Evolutionary conservation across 1,140 invertebrate species (phyloP), one percentile per base, ranked within the genome.

Genomic region (Lethrus apterus): DNA sequence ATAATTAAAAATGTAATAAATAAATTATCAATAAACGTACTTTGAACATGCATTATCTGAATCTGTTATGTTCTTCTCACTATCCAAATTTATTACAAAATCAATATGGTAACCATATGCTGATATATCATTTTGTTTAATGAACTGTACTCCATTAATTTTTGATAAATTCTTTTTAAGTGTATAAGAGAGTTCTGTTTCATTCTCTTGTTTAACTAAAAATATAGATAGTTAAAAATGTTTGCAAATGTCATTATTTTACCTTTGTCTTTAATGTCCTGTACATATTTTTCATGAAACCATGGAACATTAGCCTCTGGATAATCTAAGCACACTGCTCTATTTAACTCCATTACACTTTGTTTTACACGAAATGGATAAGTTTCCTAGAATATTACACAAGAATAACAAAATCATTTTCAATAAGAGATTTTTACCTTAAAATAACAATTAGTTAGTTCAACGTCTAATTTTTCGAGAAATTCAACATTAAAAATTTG

Each of bases 201-300:
- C 40, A 13, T 29, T 42, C 8, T 26, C 23, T 23, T n/a, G n/a
- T n/a, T n/a, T n/a, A n/a, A n/a, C n/a, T n/a, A n/a, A n/a, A n/a
- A n/a, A n/a, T n/a, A n/a, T n/a, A n/a, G n/a, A n/a, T n/a, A n/a
- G n/a, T n/a, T n/a, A n/a, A n/a, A n/a, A n/a, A n/a, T n/a, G n/a
- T n/a, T n/a, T n/a, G n/a, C n/a, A n/a, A n/a, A n/a, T n/a, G n/a
- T n/a, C 13, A 29, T 44, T 43, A 48, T 45, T 33, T 52, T 54
- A 62, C 60, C 40, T 38, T 32, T 47, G 51, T 47, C 52, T 24
- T 53, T 29, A 8, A 34, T 35, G 32, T 60, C 71, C 58, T 79
- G 64, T 23, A 77, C 66, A 49, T 75, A 79, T 50, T 78, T 78
- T 48, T 77, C 69, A 61, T 81, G 78, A 55, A 81, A 80, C 78